phyloP scores from a whole-genome alignment of 2,888 invertebrate genomes.

The Dynastes tityus region DNA sequence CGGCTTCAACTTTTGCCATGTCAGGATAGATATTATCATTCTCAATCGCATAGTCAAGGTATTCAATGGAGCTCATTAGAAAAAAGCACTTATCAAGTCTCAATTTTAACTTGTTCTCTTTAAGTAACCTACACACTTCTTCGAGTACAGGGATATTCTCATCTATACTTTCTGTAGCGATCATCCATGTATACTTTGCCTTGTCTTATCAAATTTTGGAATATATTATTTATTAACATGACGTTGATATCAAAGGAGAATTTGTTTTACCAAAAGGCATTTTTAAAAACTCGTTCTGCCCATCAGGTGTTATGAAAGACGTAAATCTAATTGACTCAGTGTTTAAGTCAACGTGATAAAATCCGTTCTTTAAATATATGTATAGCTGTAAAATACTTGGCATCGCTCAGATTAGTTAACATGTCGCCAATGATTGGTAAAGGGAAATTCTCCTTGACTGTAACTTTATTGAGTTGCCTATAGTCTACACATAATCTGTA shows the following conservation, averaged over 20 bases:
- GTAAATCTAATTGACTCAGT: conserved; percentile 36
- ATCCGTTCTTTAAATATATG: conserved; percentile 41
- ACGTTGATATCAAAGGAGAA: no score
- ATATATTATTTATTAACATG: no score
- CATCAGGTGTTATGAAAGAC: conserved; percentile 45
- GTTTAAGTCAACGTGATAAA: conserved; percentile 39
- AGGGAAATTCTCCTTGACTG: conserved; percentile 52
- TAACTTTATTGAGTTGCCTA: conserved; percentile 53
- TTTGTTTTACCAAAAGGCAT: conserved; percentile 60
- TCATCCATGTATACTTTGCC: no score
- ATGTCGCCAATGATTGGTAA: conserved; percentile 54
- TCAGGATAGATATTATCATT: conserved; percentile 23
- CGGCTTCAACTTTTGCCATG: conserved; percentile 17
- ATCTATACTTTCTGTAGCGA: no score
- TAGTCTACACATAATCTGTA: conserved; percentile 54
- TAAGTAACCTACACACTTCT: no score
- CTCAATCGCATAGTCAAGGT: conserved; percentile 16
- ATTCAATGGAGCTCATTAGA: conserved; percentile 10
- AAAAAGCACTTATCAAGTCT: conserved; percentile 34
- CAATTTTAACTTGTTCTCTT: no score
- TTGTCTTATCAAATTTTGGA: no score
- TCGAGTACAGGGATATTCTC: no score
- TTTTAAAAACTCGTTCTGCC: conserved; percentile 58
- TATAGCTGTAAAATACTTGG: conserved; percentile 40
- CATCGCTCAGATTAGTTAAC: conserved; percentile 43